Evolutionary conservation across 2,113 vertebrate genomes (phyloP), one percentile per base, ranked within the genome.

Genomic region (Syngnathus scovelli): DNA sequence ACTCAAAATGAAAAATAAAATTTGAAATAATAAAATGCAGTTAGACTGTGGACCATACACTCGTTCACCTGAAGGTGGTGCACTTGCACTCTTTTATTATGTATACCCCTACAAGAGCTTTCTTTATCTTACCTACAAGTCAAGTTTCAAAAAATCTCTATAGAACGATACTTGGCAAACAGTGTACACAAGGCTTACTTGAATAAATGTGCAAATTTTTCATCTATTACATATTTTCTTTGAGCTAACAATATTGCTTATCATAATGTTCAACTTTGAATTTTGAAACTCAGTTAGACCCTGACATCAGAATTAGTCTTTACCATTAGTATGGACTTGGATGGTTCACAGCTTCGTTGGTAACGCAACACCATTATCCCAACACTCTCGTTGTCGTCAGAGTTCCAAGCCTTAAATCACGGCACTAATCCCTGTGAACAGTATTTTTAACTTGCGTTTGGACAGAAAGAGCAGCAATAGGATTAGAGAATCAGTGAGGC

Each of bases 381-480:
- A 72, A 27, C 62, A 73, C 75, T 84, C 80, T 79, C 58, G 73
- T 54, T 12, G 70, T 64, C 75, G 78, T 77, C 64, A 83, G 77
- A 80, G 41, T 74, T 75, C 80, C 88, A 89, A 90, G 85, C 86
- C 72, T 82, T 91, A 90, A 90, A 91, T 86, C 85, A 84, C 88
- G 78, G 63, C 75, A 66, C 89, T 91, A 91, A 92, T 91, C 89
- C 85, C 73, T 43, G 76, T 70, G 68, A 86, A 87, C 85, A 88
- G 88, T 92, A 93, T 93, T 92, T 92, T 91, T 92, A 92, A 91
- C 90, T 86, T 80, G 82, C 39, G 71, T 80, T 90, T 66, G 78
- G 86, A 88, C 84, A 85, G 86, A 86, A 90, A 89, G 85, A 85
- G 83, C 86, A 87, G 84, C 86, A 88, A 90, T 88, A 79, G 85